Conservation (phyloP, 2,888 invertebrate species). For the Melangyna quadrimaculata region DNA sequence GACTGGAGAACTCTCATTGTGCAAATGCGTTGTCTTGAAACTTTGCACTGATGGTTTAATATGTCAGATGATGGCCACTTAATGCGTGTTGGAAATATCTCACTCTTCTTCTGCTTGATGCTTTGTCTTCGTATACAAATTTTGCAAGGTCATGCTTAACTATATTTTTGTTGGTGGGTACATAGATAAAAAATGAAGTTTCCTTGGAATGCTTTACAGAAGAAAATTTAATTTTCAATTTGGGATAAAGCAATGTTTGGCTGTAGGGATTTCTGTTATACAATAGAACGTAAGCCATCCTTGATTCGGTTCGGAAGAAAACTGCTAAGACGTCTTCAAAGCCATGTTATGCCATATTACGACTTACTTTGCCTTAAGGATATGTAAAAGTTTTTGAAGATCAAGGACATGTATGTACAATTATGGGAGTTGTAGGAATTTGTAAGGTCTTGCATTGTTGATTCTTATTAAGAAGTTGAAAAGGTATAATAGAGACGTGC, state of each 20-base stretch:
- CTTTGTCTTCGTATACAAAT: neutral
- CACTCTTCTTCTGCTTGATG: neutral
- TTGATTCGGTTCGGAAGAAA: neutral
- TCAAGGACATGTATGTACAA: neutral
- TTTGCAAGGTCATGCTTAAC: neutral
- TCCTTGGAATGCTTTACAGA: neutral
- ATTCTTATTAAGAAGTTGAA: too few relatives aligned
- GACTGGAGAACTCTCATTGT: neutral
- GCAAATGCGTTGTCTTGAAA: neutral
- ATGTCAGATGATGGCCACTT: conserved; percentile 25
- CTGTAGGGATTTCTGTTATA: neutral
- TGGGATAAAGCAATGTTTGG: neutral
- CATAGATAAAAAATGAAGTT: neutral
- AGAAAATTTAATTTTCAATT: neutral
- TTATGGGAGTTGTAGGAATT: too few relatives aligned
- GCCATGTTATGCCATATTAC: neutral
- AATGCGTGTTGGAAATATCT: conserved; percentile 13
- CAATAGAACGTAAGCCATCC: neutral
- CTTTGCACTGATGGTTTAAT: conserved; percentile 30
- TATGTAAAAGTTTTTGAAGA: neutral
- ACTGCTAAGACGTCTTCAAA: neutral
- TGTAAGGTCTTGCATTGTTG: too few relatives aligned
- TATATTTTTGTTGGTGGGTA: neutral
- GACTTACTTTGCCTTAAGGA: too few relatives aligned
- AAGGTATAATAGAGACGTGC: too few relatives aligned